A percentile compares a stretch with the other conserved stretches of the same genome.
phyloP scores from a whole-genome alignment of 2,113 vertebrate genomes.

The Coptodon bakossiorum region DNA sequence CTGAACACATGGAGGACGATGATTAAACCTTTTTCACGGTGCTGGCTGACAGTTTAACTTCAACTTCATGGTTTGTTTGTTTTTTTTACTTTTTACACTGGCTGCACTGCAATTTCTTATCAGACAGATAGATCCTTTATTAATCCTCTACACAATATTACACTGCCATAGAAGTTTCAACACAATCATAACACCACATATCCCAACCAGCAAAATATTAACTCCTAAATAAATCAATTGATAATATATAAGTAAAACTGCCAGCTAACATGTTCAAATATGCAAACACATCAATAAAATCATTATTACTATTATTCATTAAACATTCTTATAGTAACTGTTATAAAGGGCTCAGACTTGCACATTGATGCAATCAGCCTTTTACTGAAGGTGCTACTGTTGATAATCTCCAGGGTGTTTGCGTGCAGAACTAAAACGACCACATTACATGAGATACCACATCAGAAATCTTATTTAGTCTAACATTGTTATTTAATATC shows the following conservation, averaged over 20 bases:
- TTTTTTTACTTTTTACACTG: rapidly evolving
- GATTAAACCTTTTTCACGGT: not conserved
- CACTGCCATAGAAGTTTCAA: not conserved
- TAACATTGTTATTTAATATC: not conserved
- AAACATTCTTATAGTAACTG: not conserved
- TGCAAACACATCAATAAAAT: not conserved
- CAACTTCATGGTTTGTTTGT: rapidly evolving
- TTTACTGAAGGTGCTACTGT: not conserved
- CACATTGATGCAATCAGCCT: not conserved
- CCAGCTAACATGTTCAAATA: not conserved
- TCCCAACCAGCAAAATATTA: not conserved
- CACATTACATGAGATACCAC: not conserved
- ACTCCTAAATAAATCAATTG: not conserved
- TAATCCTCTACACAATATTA: not conserved
- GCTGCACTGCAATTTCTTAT: not conserved
- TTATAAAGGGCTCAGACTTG: not conserved
- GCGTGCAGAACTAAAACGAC: not conserved
- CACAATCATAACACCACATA: not conserved
- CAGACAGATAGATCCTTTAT: not conserved
- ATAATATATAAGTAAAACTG: not conserved
- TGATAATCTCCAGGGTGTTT: not conserved
- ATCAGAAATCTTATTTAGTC: not conserved
- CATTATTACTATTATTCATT: not conserved
- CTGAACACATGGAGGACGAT: not conserved
- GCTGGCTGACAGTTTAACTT: not conserved